These are phyloP conservation scores for Tautogolabrus adspersus DNA, from an alignment of 2,113 vertebrate genomes.

Conservation along the genomic window DNA sequence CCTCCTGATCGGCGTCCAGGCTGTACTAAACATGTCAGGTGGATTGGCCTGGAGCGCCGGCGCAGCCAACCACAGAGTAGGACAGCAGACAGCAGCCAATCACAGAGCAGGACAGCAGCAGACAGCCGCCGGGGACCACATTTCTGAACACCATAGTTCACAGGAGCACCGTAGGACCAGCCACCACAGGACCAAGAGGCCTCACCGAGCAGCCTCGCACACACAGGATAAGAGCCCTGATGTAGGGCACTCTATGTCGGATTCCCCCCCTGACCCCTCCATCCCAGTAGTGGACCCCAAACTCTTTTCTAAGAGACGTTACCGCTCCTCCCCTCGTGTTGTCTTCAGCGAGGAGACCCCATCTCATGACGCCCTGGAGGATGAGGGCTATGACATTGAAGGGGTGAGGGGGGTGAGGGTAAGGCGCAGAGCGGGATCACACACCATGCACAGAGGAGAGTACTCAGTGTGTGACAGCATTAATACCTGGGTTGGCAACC, in stretches of 20 bases:
- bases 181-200: constrained; percentile 78
- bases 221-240: constrained; percentile 67
- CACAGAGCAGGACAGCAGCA: constrained; percentile 78
- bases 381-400: constrained; percentile 62
- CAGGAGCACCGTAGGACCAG: constrained; percentile 71
- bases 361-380: constrained; percentile 74
- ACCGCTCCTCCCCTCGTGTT: constrained; percentile 92
- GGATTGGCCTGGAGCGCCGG: constrained; percentile 84
- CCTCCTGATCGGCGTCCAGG: constrained; percentile 95
- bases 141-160: constrained; percentile 54
- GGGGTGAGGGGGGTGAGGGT: constrained; percentile 86
- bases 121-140: constrained; percentile 64
- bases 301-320: constrained; percentile 89
- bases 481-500: constrained; percentile 93
- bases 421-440: constrained; percentile 82
- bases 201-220: constrained; percentile 55
- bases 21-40: constrained; percentile 91
- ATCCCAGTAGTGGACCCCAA: constrained; percentile 92
- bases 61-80: constrained; percentile 81
- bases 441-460: constrained; percentile 92
- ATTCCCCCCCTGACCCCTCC: constrained; percentile 65
- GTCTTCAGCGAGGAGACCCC: constrained; percentile 92
- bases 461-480: constrained; percentile 97
- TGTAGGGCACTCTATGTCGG: background rate
- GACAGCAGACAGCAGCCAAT: constrained; percentile 78